Conservation (phyloP, 2,113 vertebrate species). For the Heliornis fulica region DNA sequence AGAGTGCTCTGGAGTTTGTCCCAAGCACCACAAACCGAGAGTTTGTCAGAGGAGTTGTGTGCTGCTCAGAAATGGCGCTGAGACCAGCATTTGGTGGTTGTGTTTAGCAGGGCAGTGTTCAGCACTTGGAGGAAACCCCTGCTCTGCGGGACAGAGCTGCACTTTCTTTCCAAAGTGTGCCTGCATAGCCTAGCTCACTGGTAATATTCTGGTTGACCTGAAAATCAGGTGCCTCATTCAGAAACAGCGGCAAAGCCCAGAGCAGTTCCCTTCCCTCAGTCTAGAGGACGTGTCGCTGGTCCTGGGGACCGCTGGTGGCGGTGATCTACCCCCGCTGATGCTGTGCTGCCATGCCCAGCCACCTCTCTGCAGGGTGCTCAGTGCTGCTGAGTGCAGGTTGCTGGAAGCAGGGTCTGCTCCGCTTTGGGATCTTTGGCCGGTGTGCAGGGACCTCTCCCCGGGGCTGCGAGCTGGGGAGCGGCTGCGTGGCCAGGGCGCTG, state of each 20-base stretch:
- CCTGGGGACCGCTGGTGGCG: background rate
- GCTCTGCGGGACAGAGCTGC: background rate
- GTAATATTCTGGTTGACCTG: background rate
- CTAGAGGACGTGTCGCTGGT: background rate
- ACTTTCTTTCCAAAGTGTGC: background rate
- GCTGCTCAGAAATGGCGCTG: background rate
- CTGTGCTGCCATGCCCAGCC: background rate
- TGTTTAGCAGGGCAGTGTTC: background rate
- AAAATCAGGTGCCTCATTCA: rapidly evolving
- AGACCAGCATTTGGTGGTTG: background rate
- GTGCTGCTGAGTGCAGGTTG: background rate
- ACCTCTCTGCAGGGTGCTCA: background rate
- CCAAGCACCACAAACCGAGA: background rate
- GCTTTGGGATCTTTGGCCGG: no score
- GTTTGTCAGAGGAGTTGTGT: background rate
- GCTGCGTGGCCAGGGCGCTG: background rate
- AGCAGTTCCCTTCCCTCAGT: background rate
- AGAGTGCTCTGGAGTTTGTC: background rate
- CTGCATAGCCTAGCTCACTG: background rate
- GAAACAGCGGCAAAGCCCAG: background rate
- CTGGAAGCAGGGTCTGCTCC: background rate
- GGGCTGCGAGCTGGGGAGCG: background rate
- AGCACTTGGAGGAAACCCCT: background rate
- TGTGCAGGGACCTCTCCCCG: background rate
- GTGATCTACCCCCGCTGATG: background rate